Percentiles rank a stretch among this genome's conserved stretches.
Evolutionary conservation across 1,140 invertebrate genomes (phyloP).

Genomic region (Melipona quadrifasciata): DNA sequence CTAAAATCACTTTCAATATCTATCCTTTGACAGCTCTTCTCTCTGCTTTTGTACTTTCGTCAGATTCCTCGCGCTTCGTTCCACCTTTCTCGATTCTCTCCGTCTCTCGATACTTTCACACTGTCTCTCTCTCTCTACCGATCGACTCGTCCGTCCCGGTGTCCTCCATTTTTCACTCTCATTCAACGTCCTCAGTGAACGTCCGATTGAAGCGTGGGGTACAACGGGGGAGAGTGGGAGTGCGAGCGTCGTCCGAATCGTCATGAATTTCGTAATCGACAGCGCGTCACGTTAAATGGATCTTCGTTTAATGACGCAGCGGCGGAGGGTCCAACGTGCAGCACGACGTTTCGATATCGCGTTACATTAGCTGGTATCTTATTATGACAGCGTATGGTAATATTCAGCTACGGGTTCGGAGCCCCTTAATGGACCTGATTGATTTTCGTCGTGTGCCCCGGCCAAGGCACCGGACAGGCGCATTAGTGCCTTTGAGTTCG

Average conservation of each 20-base stretch:
- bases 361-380: conserved; percentile 49
- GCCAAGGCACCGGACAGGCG: conserved; percentile 24
- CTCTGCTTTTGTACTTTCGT: background rate
- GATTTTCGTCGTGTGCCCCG: conserved; percentile 69
- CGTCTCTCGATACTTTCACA: background rate
- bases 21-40: too few relatives aligned
- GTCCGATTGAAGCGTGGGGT: background rate
- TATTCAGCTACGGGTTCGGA: conserved; percentile 10
- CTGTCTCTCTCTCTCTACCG: rapidly evolving
- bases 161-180: background rate
- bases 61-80: background rate
- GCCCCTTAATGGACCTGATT: conserved; percentile 66
- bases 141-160: background rate
- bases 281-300: conserved; percentile 63
- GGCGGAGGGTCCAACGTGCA: background rate
- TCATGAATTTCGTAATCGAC: conserved; percentile 71
- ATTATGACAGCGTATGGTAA: conserved; percentile 45
- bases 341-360: conserved; percentile 42
- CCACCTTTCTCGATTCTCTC: too few relatives aligned
- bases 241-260: conserved; percentile 39
- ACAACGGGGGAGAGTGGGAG: background rate
- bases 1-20: too few relatives aligned
- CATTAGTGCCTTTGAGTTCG: conserved; percentile 42
- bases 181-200: background rate
- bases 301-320: conserved; percentile 59